Evolutionary conservation across 2,888 invertebrate genomes (phyloP), one percentile per base, ranked within the genome.

Genomic region (Drosophila macrospina): DNA sequence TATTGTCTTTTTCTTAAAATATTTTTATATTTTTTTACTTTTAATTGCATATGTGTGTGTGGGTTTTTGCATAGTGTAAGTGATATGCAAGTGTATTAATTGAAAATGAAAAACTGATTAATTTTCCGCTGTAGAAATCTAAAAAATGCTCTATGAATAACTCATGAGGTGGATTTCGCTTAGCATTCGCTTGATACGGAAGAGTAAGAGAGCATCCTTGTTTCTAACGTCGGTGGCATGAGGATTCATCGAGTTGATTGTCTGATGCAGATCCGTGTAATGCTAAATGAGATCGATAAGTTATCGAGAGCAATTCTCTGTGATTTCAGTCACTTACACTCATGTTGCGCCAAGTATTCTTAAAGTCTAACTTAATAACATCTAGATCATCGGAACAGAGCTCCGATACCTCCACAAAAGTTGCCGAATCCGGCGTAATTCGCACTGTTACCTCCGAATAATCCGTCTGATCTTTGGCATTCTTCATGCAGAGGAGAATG

Each of bases 341-440:
- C 48, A 90, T 74, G 69, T 91, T 91, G n/a, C 88, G 80, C 91
- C 90, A 90, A 0, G 91, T 91, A 2, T 71, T 61, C 11, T 66
- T 69, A 51, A 87, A 92, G 3, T 86, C 62, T 15, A 91, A 44
- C 11, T 80, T 78, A 6, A 90, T 74, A 1, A 69, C 28, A 20
- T 91, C 64, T 2, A 89, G 66, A 61, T 89, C 62, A 51, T 88
- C 81, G 2, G 90, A 89, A 8, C 90, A 91, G 0, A 82, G 48
- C 54, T 91, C 92, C 0, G 69, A 51, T 2, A 91, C 73, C 28
- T 89, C 88, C 0, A 92, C 91, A 77, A 91, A 91, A 3, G 74
- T 78, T 0, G 81, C 78, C 42, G 79, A 78, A 28, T 91, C 91
- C 0, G 92, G 91, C 0, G 87, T 90, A 6, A 91, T 62, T 8